Evolutionary conservation across 2,797 vertebrate species (phyloP).

Genomic region (Smutsia temminckii): DNA sequence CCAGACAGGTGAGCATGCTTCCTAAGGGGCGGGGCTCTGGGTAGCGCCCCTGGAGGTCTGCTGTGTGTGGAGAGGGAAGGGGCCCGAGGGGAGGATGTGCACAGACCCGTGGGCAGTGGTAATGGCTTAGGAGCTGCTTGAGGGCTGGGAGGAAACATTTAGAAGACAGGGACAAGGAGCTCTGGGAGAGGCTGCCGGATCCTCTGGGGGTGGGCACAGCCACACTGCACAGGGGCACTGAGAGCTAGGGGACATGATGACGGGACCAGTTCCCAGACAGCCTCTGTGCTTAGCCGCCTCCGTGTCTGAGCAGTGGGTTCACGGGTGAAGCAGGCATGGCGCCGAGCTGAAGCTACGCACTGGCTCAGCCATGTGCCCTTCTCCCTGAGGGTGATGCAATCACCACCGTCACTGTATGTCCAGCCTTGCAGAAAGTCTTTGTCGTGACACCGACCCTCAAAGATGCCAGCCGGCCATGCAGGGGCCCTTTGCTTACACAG

Average conservation of each 20-base stretch:
- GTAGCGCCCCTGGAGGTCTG: fast-evolving
- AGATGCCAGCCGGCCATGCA: fast-evolving
- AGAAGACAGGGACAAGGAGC: fast-evolving
- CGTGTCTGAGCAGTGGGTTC: neutral
- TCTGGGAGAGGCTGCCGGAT: fast-evolving
- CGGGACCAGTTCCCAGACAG: fast-evolving
- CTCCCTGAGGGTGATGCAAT: neutral
- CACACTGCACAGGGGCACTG: neutral
- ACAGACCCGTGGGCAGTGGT: fast-evolving
- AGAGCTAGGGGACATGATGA: neutral
- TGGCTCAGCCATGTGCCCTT: neutral
- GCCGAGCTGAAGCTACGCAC: fast-evolving
- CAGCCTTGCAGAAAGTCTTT: neutral
- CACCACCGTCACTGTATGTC: too few species aligned
- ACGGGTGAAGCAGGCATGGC: fast-evolving
- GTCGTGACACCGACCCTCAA: too few species aligned
- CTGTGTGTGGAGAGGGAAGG: neutral
- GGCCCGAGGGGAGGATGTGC: too few species aligned
- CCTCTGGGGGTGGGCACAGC: neutral
- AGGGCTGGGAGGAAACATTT: neutral
- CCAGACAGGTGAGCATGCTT: neutral
- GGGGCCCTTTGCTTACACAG: neutral
- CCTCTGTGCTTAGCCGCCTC: neutral
- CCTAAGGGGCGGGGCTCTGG: neutral
- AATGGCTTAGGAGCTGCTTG: neutral